Evolutionary conservation across 2,113 vertebrate genomes (phyloP), one percentile per base, ranked within the genome.

Genomic region (Rafetus swinhoei): DNA sequence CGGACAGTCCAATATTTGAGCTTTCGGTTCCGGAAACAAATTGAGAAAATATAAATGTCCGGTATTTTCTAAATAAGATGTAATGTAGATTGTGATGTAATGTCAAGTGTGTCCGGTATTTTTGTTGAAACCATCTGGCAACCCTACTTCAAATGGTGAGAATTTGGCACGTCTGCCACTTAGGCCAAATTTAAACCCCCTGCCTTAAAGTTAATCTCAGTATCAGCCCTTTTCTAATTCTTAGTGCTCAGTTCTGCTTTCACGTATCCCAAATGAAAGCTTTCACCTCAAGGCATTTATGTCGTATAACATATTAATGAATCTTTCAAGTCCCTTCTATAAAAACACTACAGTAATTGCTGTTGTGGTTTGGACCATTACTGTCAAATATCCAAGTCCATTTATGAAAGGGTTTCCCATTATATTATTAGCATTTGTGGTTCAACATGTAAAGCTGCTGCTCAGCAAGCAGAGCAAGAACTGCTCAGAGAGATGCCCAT

Each of bases 401-500:
- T 6, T 39, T 14, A 45, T 35, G 57, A 76, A 27, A 79, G 35
- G 35, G 27, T 22, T 45, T 74, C 16, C 3, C 4, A 15, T 10
- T 54, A 3, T 1, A 0, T 7, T 32, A 29, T 54, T 10, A 57
- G 9, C 45, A 55, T 74, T 0, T 50, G 0, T 27, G 27, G n/a
- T 32, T 54, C 15, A 14, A 65, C 69, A 16, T 6, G 35, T 32
- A 4, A 4, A 2, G 1, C n/a, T 82, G 82, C 0, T 1, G 27
- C 25, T 57, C 62, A 56, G 76, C 0, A 1, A 81, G 39, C 1
- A 0, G 19, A 84, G 88, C 56, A 82, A 32, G 14, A 50, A 8
- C 72, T 77, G 22, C 27, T 56, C 29, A 80, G 60, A 69, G 39
- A 14, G 7, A 35, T 72, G 65, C 18, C n/a, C 65, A 10, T 24